Evolutionary conservation across 1,140 invertebrate genomes (phyloP).

Genomic region (Bombus huntii): DNA sequence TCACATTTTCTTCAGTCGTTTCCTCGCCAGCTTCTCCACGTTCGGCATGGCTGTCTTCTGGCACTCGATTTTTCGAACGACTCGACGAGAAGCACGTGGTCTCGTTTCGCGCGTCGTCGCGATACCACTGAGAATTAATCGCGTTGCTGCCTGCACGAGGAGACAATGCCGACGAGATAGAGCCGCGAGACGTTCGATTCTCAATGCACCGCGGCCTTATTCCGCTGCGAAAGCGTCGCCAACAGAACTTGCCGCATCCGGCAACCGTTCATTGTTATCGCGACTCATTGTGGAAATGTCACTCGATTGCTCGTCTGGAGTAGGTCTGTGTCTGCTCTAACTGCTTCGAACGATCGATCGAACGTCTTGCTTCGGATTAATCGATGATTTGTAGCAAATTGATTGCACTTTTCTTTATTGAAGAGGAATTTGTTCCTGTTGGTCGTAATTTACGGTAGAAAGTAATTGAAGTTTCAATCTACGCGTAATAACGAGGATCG

Average conservation of each 20-base stretch:
- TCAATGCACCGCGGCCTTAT: constrained; percentile 44
- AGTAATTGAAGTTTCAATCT: neutral
- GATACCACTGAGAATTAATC: constrained; percentile 21
- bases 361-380: neutral
- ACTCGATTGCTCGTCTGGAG: neutral
- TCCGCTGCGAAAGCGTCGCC: constrained; percentile 42
- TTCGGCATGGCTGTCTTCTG: constrained; percentile 30
- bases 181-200: constrained; percentile 33
- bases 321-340: neutral
- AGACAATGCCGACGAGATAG: constrained; percentile 57
- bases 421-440: neutral
- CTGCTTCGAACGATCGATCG: neutral
- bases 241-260: constrained; percentile 55
- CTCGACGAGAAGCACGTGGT: neutral
- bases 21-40: constrained; percentile 36
- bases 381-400: neutral
- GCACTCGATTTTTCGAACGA: neutral
- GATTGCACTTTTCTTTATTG: neutral
- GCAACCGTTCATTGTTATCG: constrained; percentile 45
- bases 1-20: constrained; percentile 49
- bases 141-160: neutral
- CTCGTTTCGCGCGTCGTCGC: constrained; percentile 18
- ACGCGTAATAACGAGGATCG: too few relatives aligned
- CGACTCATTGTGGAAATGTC: constrained; percentile 58
- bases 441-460: neutral